Conservation (phyloP, 1,140 invertebrate species). For the Vollenhovia emeryi region DNA sequence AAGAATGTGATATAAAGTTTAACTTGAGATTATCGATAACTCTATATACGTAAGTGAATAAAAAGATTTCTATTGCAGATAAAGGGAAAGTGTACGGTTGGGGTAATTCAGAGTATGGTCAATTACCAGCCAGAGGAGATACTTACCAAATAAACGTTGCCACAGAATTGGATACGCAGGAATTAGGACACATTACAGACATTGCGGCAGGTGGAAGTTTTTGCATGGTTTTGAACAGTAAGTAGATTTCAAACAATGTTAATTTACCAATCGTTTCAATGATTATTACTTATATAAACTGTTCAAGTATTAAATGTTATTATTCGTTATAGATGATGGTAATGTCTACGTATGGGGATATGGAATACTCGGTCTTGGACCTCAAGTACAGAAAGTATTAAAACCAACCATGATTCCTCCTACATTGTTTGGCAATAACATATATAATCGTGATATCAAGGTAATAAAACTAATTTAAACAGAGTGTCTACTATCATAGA, state of each 20-base stretch:
- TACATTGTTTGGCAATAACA: conserved; percentile 94
- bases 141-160: conserved; percentile 89
- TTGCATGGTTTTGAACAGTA: conserved; percentile 94
- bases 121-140: conserved; percentile 87
- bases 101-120: conserved; percentile 98
- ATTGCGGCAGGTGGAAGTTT: conserved; percentile 95
- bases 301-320: conserved; percentile 4
- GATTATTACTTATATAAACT: not conserved
- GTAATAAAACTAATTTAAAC: too few relatives aligned
- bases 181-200: conserved; percentile 92
- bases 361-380: conserved; percentile 95
- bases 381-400: conserved; percentile 88
- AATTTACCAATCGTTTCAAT: not conserved
- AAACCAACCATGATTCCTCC: conserved; percentile 91
- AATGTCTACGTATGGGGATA: conserved; percentile 97
- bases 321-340: conserved; percentile 88
- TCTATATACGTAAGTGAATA: not conserved
- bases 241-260: conserved; percentile 56
- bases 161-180: conserved; percentile 87
- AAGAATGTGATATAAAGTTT: too few relatives aligned
- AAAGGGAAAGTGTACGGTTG: conserved; percentile 98
- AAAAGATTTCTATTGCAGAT: conserved; percentile 86
- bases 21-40: not conserved
- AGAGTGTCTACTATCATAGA: too few relatives aligned
- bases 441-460: conserved; percentile 89